Conservation (phyloP, 2,113 vertebrate species). For the Vimba vimba region DNA sequence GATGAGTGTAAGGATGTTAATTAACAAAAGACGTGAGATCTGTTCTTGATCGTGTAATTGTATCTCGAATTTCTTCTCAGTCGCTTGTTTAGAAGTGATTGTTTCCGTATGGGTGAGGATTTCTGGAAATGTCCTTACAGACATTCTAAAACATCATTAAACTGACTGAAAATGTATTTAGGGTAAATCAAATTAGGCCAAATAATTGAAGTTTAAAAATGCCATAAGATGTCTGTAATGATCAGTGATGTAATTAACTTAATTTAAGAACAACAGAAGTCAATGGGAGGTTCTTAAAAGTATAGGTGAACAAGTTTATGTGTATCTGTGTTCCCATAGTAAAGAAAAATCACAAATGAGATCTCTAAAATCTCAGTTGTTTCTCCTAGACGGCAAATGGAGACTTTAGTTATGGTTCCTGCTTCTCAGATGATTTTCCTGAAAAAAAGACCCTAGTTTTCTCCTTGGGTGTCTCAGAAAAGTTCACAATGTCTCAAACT, state of each 20-base stretch:
- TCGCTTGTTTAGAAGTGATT: neutral
- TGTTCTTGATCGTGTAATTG: neutral
- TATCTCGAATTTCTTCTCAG: neutral
- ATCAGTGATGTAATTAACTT: neutral
- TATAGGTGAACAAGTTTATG: neutral
- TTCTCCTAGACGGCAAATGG: neutral
- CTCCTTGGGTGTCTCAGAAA: too few relatives aligned
- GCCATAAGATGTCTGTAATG: neutral
- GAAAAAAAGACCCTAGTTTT: neutral
- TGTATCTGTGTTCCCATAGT: neutral
- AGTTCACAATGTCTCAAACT: neutral
- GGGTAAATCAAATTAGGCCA: neutral
- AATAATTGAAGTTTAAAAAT: neutral
- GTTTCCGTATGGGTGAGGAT: neutral
- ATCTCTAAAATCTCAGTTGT: neutral
- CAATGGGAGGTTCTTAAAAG: neutral
- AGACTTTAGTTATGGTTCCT: neutral
- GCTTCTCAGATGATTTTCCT: neutral
- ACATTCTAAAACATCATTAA: neutral
- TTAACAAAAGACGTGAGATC: neutral
- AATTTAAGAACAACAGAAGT: neutral
- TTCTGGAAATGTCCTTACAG: neutral
- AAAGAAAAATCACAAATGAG: neutral
- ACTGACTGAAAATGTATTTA: neutral
- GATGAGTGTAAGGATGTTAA: conserved; percentile 29